Base-by-base conservation (phyloP, 2,113 vertebrate genomes). In the Hemiscyllium ocellatum region DNA sequence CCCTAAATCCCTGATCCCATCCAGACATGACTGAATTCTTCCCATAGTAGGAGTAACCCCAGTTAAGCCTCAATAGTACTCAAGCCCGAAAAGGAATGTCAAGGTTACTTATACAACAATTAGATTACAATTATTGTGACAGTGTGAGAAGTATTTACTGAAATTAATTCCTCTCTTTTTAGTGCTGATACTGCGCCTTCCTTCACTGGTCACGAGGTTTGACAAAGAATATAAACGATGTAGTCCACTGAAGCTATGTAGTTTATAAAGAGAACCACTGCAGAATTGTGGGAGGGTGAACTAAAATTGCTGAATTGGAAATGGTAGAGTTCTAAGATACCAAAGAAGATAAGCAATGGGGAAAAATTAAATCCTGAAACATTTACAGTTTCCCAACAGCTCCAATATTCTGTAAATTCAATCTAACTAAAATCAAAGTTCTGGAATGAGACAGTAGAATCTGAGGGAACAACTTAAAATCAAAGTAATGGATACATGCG, bases 371-470 rank as follows among this genome's bases (percentile, higher is more conserved):
- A n/a, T 94, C 66, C 26, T 94, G 65, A 68, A 47, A 52, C 24
- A 50, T 66, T 22, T 95, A 69, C 69, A 72, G 94, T 50, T 72
- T 95, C 13, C 87, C 26, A 17, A 61, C 29, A 17, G 7, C 33
- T 33, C 15, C 7, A 93, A 66, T 37, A 19, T 19, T n/a, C 61
- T 37, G n/a, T 65, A 37, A 20, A 65, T 89, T 89, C 10, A 29
- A 91, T 91, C 29, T 22, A 37, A 93, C 19, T 66, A 65, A 20
- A 65, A 68, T 2, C 33, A 91, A 65, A 33, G 13, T 65, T 93
- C 7, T 93, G 89, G 61, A 93, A 66, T 93, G 89, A n/a, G 89
- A 66, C 37, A 93, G 61, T 93, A 37, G 89, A n/a, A 93, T 66
- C n/a, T 33, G 20, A 37, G n/a, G n/a, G 61, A n/a, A 22, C 61